These are phyloP conservation scores for Phoebastria nigripes DNA, from an alignment of 2,797 vertebrate species.

Conservation along the genomic window DNA sequence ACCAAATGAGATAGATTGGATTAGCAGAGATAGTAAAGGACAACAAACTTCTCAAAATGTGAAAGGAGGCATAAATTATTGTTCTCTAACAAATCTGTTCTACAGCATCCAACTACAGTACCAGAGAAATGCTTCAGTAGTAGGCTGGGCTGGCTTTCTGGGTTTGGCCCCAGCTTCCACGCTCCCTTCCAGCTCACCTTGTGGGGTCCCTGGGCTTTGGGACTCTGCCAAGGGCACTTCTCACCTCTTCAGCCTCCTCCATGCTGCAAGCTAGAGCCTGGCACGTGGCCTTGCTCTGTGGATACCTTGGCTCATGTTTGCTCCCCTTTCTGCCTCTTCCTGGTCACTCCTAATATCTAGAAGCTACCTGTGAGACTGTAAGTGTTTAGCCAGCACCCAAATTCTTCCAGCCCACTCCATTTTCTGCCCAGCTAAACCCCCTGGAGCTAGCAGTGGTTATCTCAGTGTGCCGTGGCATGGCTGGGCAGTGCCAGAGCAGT, in stretches of 20 bases:
- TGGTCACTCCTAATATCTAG: not conserved
- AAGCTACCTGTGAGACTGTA: not conserved
- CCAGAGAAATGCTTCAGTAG: not conserved
- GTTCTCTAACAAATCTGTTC: not conserved
- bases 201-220: not conserved
- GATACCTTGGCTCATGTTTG: not conserved
- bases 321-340: not conserved
- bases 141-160: not conserved
- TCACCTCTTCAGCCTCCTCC: not conserved
- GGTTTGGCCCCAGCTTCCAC: not conserved
- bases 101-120: not conserved
- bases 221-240: not conserved
- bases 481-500: not conserved
- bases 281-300: not conserved
- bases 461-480: not conserved
- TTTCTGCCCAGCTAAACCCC: not conserved
- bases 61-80: not conserved
- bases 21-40: not conserved
- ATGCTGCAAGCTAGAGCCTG: not conserved
- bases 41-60: not conserved
- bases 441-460: not conserved
- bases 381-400: not conserved
- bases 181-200: not conserved
- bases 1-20: not conserved
- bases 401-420: not conserved